Evolutionary conservation across 2,797 vertebrate species (phyloP).

Genomic region (Falco novaeseelandiae): DNA sequence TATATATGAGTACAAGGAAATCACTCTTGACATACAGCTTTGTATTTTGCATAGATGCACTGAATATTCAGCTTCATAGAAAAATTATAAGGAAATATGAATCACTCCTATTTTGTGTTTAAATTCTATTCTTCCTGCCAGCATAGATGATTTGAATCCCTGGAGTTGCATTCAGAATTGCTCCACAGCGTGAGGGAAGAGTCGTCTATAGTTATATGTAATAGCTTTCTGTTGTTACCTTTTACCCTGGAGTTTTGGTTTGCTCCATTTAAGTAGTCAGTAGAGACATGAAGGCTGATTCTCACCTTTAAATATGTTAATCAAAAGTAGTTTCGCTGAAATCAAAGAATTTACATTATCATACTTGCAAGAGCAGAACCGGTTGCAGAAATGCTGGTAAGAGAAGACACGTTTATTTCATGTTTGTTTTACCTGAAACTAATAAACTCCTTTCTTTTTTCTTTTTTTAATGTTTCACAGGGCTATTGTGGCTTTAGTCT

Average conservation of each 20-base stretch:
- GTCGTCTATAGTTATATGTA: background rate
- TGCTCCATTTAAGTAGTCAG: constrained; percentile 5
- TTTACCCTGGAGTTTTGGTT: constrained; percentile 7
- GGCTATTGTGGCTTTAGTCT: constrained; percentile 97
- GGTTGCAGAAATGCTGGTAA: background rate
- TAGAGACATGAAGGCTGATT: constrained; percentile 5
- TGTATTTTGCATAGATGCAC: constrained; percentile 1
- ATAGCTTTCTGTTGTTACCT: constrained; percentile 48
- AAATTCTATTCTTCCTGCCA: background rate
- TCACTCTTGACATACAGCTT: background rate
- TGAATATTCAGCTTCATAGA: constrained; percentile 23
- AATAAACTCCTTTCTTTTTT: constrained; percentile 13
- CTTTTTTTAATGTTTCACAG: constrained; percentile 71
- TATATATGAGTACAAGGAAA: background rate
- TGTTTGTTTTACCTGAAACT: background rate
- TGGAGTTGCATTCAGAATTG: constrained; percentile 27
- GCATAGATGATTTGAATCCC: constrained; percentile 14
- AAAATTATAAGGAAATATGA: constrained; percentile 33
- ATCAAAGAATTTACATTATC: background rate
- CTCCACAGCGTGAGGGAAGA: background rate
- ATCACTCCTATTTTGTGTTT: background rate
- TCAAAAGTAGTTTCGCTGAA: constrained; percentile 2
- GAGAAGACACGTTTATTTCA: background rate
- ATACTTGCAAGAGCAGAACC: background rate
- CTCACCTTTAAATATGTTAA: constrained; percentile 26